These are phyloP conservation scores for Caenorhabditis angaria DNA, from an alignment of 2,888 invertebrate species.

Conservation along the genomic window DNA sequence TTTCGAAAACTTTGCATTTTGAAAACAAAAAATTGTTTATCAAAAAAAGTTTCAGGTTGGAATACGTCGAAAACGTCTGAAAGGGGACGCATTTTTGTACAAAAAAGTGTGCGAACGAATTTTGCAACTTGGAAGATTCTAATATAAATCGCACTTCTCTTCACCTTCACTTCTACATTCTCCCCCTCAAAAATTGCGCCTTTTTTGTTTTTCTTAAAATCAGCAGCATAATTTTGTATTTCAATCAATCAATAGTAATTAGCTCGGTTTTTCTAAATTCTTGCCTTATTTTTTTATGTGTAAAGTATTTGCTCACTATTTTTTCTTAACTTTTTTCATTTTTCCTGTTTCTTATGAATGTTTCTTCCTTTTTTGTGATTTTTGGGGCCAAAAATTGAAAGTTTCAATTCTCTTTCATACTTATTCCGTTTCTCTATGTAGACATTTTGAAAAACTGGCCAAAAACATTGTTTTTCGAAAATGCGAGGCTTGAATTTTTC, in stretches of 20 bases:
- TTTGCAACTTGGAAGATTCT: conserved; percentile 60
- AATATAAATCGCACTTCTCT: no score
- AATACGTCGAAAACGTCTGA: conserved; percentile 81
- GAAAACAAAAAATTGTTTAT: background rate
- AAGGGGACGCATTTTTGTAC: conserved; percentile 84
- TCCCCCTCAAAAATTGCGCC: background rate
- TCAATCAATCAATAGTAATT: background rate
- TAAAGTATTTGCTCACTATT: conserved; percentile 1
- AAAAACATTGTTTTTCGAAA: background rate
- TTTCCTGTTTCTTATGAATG: no score
- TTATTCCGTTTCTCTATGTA: no score
- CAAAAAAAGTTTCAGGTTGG: conserved; percentile 73
- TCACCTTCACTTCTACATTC: no score
- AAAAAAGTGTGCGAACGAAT: conserved; percentile 83
- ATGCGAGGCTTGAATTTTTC: no score
- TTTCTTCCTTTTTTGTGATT: no score
- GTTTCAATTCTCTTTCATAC: no score
- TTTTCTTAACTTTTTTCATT: background rate
- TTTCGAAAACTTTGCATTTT: background rate
- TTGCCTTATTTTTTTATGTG: background rate
- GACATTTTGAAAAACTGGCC: no score
- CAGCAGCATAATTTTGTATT: background rate
- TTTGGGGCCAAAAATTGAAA: no score
- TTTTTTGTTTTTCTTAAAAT: conserved; percentile 1
- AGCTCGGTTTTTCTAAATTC: background rate